Base-by-base conservation (phyloP, 2,113 vertebrate genomes). In the Syrrhaptes paradoxus region DNA sequence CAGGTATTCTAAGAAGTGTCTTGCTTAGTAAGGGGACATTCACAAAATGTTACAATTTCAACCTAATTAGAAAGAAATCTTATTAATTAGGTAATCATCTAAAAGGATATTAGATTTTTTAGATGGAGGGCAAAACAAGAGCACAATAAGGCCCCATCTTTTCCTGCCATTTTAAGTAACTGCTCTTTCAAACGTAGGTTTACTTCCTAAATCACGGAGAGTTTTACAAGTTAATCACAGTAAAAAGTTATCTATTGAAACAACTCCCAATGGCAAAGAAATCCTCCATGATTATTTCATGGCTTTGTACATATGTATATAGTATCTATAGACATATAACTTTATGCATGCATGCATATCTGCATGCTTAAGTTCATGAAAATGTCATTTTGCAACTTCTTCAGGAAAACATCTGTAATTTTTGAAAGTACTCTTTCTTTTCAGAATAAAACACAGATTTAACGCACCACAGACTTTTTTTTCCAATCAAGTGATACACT, bases 31-130 rank as follows among this genome's bases (percentile, higher is more conserved):
- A 88, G 90, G 73, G 95, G 93, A 96, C 93, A 88, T 91, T 94
- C 63, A 90, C 2, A 1, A 98, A 96, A 97, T 96, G 90, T 86
- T 98, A 92, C 87, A 52, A 96, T 96, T 97, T 96, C 95, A 97
- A 97, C 90, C 91, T 97, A 98, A 96, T 97, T 97, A 96, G 85
- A 96, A 96, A 95, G 63, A 93, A 94, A 95, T 95, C 52, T 88
- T 87, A 95, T 93, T 97, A 97, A 97, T 97, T 96, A 97, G 91
- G 94, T 91, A 97, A 93, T 91, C 67, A 96, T 63, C 85, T 68
- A 55, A 78, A 93, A 70, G 76, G 54, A 95, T 72, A 95, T 89
- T 92, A 93, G 58, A 94, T 93, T 90, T 94, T 96, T 94, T 88
- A 71, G 89, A 93, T 70, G 91, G 86, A 97, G 59, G 76, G 81